Evolutionary conservation across 2,113 vertebrate genomes (phyloP).

Genomic region (Sprattus sprattus): DNA sequence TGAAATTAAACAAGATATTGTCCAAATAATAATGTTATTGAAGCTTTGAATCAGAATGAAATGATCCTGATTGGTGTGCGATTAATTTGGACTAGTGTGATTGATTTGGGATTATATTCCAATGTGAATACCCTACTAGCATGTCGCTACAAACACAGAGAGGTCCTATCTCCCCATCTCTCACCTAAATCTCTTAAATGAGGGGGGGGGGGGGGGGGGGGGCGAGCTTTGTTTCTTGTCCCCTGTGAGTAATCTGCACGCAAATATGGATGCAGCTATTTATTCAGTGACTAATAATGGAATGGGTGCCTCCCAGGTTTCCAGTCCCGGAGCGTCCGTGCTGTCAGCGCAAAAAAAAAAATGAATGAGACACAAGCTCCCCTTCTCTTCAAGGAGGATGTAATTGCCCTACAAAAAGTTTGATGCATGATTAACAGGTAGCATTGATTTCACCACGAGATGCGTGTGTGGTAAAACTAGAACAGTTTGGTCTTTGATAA

Average conservation of each 20-base stretch:
- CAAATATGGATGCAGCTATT: conserved; percentile 45
- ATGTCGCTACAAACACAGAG: not conserved
- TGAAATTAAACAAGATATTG: not conserved
- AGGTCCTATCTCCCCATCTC: not conserved
- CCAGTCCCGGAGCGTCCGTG: conserved; percentile 43
- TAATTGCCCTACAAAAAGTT: conserved; percentile 10
- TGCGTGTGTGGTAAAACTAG: not conserved
- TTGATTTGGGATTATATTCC: not conserved
- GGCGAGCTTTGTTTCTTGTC: conserved; percentile 24
- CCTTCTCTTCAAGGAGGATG: not conserved
- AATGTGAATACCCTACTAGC: not conserved
- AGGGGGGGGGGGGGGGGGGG: not conserved
- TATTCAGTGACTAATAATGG: conserved; percentile 46
- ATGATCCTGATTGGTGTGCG: not conserved
- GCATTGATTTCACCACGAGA: not conserved
- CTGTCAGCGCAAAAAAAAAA: not conserved
- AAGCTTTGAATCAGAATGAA: not conserved
- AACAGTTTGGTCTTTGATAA: not conserved
- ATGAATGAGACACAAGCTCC: not conserved
- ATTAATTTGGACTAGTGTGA: not conserved
- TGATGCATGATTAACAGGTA: not conserved
- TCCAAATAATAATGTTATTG: not conserved
- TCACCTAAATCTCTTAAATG: not conserved
- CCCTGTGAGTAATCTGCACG: conserved; percentile 39
- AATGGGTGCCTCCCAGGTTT: conserved; percentile 31